These are phyloP conservation scores for Maniola hyperantus DNA, from an alignment of 2,888 invertebrate species.

Conservation along the genomic window DNA sequence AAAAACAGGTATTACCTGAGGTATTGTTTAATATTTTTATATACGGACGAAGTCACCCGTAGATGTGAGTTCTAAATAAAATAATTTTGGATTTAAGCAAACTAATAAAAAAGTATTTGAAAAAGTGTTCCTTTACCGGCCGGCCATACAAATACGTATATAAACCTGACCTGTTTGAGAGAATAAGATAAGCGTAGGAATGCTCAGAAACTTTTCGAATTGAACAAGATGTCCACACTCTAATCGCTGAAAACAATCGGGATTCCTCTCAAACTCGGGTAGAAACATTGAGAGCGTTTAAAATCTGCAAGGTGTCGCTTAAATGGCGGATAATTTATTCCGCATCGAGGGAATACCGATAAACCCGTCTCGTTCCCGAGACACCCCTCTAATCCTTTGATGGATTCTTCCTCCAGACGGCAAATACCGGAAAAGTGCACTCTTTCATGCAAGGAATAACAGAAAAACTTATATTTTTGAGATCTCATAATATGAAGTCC, in stretches of 20 bases:
- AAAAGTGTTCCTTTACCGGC: background rate
- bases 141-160: slow-evolving; percentile 1
- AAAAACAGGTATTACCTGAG: no score
- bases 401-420: slow-evolving; percentile 67
- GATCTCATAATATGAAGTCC: background rate
- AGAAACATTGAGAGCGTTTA: slow-evolving; percentile 46
- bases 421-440: slow-evolving; percentile 71
- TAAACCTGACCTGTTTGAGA: background rate
- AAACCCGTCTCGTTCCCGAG: slow-evolving; percentile 65
- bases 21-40: no score
- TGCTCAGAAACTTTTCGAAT: slow-evolving; percentile 26
- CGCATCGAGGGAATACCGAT: slow-evolving; percentile 68
- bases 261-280: slow-evolving; percentile 38
- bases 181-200: background rate
- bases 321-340: slow-evolving; percentile 78
- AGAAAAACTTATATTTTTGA: slow-evolving; percentile 50
- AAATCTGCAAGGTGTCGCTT: slow-evolving; percentile 60
- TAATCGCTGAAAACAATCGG: slow-evolving; percentile 38
- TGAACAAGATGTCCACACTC: slow-evolving; percentile 37
- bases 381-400: slow-evolving; percentile 77
- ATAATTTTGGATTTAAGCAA: background rate
- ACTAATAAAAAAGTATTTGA: background rate
- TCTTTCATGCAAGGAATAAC: slow-evolving; percentile 54
- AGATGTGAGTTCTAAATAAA: no score
- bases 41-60: no score